Percentiles rank a stretch among this genome's conserved stretches.
Conservation (phyloP, 2,113 vertebrate species). For the Harpagus bidentatus region DNA sequence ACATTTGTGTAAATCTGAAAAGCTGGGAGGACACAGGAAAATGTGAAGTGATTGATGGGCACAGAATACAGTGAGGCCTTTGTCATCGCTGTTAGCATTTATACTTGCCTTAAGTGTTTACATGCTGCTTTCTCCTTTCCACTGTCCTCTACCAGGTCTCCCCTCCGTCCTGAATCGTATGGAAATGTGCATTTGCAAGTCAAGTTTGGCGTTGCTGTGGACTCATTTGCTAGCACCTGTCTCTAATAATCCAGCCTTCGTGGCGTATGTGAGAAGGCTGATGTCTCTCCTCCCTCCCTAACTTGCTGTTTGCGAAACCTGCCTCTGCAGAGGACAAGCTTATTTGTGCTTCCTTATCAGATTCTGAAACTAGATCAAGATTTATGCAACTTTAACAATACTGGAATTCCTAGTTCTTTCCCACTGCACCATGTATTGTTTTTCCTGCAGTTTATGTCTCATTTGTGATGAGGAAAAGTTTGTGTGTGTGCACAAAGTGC, state of each 20-base stretch:
- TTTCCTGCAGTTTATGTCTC: conserved; percentile 24
- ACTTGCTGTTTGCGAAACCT: neutral
- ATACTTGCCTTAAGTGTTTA: neutral
- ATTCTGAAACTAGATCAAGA: neutral
- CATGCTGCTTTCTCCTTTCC: neutral
- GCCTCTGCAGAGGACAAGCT: neutral
- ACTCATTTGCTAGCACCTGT: neutral
- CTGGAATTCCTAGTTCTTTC: neutral
- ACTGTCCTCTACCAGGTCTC: neutral
- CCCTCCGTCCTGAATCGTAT: neutral
- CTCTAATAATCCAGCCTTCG: neutral
- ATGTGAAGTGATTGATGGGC: neutral
- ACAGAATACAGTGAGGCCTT: neutral
- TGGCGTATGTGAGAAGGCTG: neutral
- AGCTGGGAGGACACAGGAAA: neutral
- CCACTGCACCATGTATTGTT: neutral
- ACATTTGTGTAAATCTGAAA: neutral
- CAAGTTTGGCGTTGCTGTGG: neutral
- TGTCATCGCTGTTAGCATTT: neutral
- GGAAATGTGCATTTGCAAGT: neutral
- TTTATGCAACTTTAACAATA: neutral
- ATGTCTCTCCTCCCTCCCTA: neutral
- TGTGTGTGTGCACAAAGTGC: neutral
- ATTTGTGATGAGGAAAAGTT: conserved; percentile 10
- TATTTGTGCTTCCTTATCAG: neutral